A percentile compares a stretch with the other conserved stretches of the same genome.
phyloP scores from a whole-genome alignment of 2,888 invertebrate species.

The Brachyptera putata region DNA sequence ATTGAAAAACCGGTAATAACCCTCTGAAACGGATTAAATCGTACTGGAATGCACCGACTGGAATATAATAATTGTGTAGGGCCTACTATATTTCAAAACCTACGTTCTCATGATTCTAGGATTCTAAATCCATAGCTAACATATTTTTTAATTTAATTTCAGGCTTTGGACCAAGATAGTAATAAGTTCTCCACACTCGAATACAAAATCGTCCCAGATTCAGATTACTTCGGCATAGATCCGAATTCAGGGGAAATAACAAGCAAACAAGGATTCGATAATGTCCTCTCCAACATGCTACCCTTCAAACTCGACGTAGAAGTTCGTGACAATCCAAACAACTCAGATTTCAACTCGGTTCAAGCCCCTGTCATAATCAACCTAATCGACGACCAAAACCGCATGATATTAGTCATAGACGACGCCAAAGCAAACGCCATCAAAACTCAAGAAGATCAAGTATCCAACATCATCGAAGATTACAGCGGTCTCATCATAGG shows the following conservation, averaged over 20 bases:
- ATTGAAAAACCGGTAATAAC: no score
- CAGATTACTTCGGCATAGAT: conserved; percentile 69
- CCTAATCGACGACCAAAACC: conserved; percentile 69
- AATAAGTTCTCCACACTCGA: conserved; percentile 75
- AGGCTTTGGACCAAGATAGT: conserved; percentile 83
- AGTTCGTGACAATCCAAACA: conserved; percentile 70
- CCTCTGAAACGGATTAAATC: no score
- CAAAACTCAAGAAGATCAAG: conserved; percentile 50
- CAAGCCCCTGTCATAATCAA: conserved; percentile 69
- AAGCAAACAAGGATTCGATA: conserved; percentile 68
- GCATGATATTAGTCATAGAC: conserved; percentile 72
- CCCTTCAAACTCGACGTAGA: conserved; percentile 72
- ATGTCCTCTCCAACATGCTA: conserved; percentile 55
- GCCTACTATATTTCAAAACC: no score
- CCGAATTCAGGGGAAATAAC: conserved; percentile 69
- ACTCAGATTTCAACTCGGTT: conserved; percentile 56
- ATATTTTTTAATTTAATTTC: no score
- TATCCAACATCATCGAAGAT: conserved; percentile 63
- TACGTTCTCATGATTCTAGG: no score
- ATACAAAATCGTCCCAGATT: conserved; percentile 53
- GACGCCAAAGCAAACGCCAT: conserved; percentile 70
- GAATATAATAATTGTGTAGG: no score
- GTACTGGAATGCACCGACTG: no score
- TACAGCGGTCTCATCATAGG: conserved; percentile 72
- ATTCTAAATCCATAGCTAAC: no score